Evolutionary conservation across 1,140 invertebrate genomes (phyloP).

Genomic region (Brachionus rotundiformis): DNA sequence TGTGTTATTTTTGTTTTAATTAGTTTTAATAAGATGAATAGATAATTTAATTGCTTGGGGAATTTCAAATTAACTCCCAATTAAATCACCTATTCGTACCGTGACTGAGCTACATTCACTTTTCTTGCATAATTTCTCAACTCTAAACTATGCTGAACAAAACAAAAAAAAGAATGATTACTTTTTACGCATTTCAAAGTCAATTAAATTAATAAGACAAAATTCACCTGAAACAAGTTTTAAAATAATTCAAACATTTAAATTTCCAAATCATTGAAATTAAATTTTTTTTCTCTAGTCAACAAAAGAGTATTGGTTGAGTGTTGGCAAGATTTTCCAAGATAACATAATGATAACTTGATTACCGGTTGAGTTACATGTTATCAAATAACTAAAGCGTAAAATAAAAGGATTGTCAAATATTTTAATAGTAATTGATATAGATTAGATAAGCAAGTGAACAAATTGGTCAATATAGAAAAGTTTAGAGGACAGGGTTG

Average conservation of each 20-base stretch:
- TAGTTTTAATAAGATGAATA: slow-evolving; percentile 32
- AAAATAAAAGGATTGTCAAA: neutral
- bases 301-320: neutral
- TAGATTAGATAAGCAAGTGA: neutral
- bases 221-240: too few species aligned
- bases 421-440: slow-evolving; percentile 5
- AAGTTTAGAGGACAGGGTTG: neutral
- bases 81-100: slow-evolving; percentile 4
- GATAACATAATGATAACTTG: neutral
- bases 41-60: slow-evolving; percentile 14
- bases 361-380: neutral
- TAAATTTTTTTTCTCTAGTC: too few species aligned
- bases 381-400: neutral
- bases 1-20: slow-evolving; percentile 48
- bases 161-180: too few species aligned
- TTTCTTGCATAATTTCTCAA: neutral
- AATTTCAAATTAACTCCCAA: neutral
- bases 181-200: neutral
- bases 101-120: neutral
- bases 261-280: too few species aligned
- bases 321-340: neutral
- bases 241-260: too few species aligned
- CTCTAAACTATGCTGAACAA: neutral
- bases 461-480: neutral
- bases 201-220: too few species aligned